Evolutionary conservation across 2,113 vertebrate species (phyloP), one percentile per base, ranked within the genome.

Genomic region (Euleptes europaea): DNA sequence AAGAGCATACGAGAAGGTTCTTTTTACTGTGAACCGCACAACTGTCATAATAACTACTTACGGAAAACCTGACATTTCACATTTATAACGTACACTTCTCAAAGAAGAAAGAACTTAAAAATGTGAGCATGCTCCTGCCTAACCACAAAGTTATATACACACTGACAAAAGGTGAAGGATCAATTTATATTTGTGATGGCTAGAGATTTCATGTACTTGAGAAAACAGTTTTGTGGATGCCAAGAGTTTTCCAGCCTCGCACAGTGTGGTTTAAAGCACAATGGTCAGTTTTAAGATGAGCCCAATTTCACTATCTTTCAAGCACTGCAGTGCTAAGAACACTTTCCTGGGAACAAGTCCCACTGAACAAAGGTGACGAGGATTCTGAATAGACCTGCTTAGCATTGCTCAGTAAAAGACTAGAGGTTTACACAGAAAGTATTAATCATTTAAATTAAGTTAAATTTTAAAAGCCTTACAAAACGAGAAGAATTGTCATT

Each of bases 401-500:
- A 60, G 57, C 21, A 60, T 23, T 23, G 5, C 21, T 60, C 57
- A 60, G 57, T 23, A 60, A 60, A 60, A 60, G 57, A 60, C 15
- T 23, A 60, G 26, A 60, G 26, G 57, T 60, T 60, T 17, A 60
- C 5, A 26, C 26, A 60, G 51, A 33, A 84, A 84, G 44, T 35
- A 23, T 74, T 47, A 65, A 69, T 10, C 5, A 76, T 66, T 84
- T 73, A 33, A 60, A 60, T 60, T 60, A 60, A 60, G 65, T 66
- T 51, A 70, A 81, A 47, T 1, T 19, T 67, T 13, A 40, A 71
- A 35, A 67, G n/a, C 98, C 99, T 98, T 97, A 99, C 99, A 90
- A 99, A 99, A 90, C 98, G 97, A 82, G 99, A 99, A 2, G 99
- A 99, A 95, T 99, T 99, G 96, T 99, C 99, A 17, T 99, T 99